Evolutionary conservation across 2,113 vertebrate species (phyloP).

Genomic region (Plestiodon gilberti): DNA sequence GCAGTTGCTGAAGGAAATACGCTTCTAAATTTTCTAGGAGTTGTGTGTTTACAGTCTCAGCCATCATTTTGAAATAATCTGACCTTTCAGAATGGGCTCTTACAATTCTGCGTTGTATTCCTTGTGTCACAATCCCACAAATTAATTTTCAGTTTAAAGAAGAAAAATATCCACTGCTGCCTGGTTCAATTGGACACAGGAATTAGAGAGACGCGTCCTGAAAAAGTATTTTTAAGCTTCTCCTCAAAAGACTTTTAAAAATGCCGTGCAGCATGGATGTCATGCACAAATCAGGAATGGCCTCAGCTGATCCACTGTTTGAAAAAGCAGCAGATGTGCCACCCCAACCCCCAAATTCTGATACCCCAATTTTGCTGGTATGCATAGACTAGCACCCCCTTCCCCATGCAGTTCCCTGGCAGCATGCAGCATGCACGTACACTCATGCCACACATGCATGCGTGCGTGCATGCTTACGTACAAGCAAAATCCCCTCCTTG

Average conservation of each 20-base stretch:
- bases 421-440: too few species aligned
- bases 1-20: background rate
- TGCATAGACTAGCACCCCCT: too few species aligned
- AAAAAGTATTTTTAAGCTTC: slow-evolving; percentile 63
- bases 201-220: slow-evolving; percentile 66
- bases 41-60: slow-evolving; percentile 16
- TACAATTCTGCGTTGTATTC: slow-evolving; percentile 44
- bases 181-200: slow-evolving; percentile 61
- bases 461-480: too few species aligned
- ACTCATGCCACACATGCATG: too few species aligned
- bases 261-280: slow-evolving; percentile 66
- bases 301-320: too few species aligned
- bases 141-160: slow-evolving; percentile 62
- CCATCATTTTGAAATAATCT: slow-evolving; percentile 9
- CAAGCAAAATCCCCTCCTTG: too few species aligned
- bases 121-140: slow-evolving; percentile 34
- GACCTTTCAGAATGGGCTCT: slow-evolving; percentile 12
- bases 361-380: too few species aligned
- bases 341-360: too few species aligned
- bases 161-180: slow-evolving; percentile 43
- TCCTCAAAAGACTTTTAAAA: slow-evolving; percentile 62
- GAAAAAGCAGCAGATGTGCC: too few species aligned
- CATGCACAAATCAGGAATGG: slow-evolving; percentile 1
- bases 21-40: slow-evolving; percentile 11
- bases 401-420: too few species aligned